phyloP scores from a whole-genome alignment of 2,888 invertebrate species.

The Nomada goodeniana region DNA sequence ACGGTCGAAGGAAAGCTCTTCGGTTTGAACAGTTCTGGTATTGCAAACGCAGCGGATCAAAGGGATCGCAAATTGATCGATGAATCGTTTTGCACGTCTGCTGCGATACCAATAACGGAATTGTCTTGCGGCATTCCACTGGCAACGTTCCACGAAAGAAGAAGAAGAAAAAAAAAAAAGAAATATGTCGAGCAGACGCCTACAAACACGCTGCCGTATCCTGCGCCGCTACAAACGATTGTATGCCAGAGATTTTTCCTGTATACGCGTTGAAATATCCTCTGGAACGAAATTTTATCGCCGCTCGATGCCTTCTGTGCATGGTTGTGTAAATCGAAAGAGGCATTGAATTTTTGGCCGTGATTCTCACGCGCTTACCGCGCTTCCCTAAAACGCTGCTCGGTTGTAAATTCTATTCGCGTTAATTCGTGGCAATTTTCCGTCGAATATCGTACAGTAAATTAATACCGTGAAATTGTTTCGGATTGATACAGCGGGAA shows the following conservation, averaged over 20 bases:
- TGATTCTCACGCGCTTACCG: background rate
- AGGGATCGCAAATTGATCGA: constrained; percentile 28
- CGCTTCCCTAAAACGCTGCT: too few species aligned
- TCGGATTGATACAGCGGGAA: too few species aligned
- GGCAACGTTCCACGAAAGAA: constrained; percentile 29
- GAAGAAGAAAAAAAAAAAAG: background rate
- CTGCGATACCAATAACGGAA: constrained; percentile 35
- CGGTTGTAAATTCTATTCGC: too few species aligned
- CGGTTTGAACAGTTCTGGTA: constrained; percentile 34
- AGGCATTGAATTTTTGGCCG: background rate
- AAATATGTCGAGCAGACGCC: background rate
- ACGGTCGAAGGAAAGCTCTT: constrained; percentile 1
- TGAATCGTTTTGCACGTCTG: constrained; percentile 29
- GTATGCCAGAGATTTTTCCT: background rate
- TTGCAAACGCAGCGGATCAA: constrained; percentile 28
- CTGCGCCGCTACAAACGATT: constrained; percentile 1
- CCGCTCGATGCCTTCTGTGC: background rate
- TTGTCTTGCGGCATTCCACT: constrained; percentile 46
- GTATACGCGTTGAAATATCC: background rate
- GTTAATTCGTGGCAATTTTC: too few species aligned
- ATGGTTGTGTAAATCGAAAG: background rate
- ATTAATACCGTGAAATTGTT: too few species aligned
- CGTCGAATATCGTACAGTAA: too few species aligned
- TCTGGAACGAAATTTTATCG: background rate
- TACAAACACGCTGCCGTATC: background rate